A percentile compares a stretch with the other conserved stretches of the same genome.
These are phyloP conservation scores for Augochlora pura DNA, from an alignment of 1,140 invertebrate species.

Conservation along the genomic window DNA sequence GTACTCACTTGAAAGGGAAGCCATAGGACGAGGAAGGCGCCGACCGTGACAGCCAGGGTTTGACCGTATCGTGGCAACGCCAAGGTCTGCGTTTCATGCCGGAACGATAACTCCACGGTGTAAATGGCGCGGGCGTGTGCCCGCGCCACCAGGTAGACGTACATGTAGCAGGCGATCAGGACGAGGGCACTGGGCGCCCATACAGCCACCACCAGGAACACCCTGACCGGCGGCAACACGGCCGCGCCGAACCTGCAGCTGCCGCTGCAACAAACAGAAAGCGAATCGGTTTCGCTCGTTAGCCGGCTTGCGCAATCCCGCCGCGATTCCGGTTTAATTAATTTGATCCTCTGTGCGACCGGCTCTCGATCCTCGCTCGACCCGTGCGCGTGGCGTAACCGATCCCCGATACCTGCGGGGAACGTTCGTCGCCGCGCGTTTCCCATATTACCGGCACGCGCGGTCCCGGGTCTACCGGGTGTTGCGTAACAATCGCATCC, in stretches of 20 bases:
- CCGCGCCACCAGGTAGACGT: conserved; percentile 85
- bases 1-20: conserved; percentile 83
- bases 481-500: too few species aligned
- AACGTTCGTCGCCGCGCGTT: too few species aligned
- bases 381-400: neutral
- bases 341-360: neutral
- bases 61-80: conserved; percentile 82
- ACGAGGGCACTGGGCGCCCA: conserved; percentile 82
- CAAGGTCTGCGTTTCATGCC: conserved; percentile 78
- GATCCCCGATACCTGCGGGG: neutral
- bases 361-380: neutral
- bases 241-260: conserved; percentile 79
- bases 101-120: conserved; percentile 83
- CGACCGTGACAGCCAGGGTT: conserved; percentile 84
- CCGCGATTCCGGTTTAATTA: neutral
- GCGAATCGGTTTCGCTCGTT: conserved; percentile 15
- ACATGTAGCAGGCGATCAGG: conserved; percentile 84
- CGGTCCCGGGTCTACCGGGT: too few species aligned
- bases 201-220: conserved; percentile 81
- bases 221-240: conserved; percentile 78
- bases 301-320: conserved; percentile 16
- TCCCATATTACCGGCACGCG: too few species aligned
- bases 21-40: conserved; percentile 84
- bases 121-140: conserved; percentile 85
- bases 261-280: conserved; percentile 74